Base-by-base conservation (phyloP, 2,888 invertebrate genomes). In the Diplolepis rosae region DNA sequence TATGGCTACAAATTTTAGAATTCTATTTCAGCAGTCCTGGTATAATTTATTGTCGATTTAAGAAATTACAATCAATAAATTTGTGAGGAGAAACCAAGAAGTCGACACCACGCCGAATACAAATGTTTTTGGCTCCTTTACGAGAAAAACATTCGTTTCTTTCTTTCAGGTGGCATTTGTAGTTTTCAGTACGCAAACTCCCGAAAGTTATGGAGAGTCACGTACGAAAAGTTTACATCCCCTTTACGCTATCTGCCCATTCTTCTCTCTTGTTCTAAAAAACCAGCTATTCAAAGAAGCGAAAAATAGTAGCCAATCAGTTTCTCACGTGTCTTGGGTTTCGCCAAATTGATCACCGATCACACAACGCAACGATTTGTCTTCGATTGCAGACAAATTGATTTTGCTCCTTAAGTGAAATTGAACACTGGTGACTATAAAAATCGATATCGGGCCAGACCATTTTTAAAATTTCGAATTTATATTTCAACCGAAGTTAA, bases 381-480 rank as follows among this genome's bases (percentile, higher is more conserved):
- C 71, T 56, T 69, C 52, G 50, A 73, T 66, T 61, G 66, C 66
- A 52, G 66, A 71, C 70, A 71, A 73, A 73, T 71, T 73, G 66
- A 52, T 68, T 65, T 66, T 35, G 65, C 73, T 18, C 39, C 39
- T 24, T 61, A 61, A 61, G 39, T 39, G 61, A 61, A 61, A 61
- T 61, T 61, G 39, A 61, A 61, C 61, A n/a, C 18, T 24, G 39
- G 35, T 39, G 61, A 61, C 61, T 61, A 39, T 7, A 61, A 61
- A 61, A 61, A 61, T 61, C 61, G 39, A 61, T 61, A 61, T 39
- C 24, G 24, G 2, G 11, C 13, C n/a, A 39, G 24, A n/a, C 22
- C 22, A 35, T 56, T 56, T 56, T 56, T 1, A 3, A 61, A 61
- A 24, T 39, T 61, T 24, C 15, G 9, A 7, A 30, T 13, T 39